These are phyloP conservation scores for Bolinopsis microptera DNA, from an alignment of 37 sponge, comb jelly and placozoan genomes.

Conservation along the genomic window DNA sequence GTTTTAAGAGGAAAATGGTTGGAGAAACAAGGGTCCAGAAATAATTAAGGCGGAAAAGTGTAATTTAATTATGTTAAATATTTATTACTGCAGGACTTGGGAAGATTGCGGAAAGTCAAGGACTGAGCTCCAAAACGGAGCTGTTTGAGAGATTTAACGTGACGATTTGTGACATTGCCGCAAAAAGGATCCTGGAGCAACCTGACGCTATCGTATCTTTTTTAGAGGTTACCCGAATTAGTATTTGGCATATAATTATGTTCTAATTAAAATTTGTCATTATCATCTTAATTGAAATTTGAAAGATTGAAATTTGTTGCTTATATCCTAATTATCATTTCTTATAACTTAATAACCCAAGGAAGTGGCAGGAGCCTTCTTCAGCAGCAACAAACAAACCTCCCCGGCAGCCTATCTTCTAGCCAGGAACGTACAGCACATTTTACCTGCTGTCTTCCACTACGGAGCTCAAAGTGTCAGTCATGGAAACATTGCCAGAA, in stretches of 20 bases:
- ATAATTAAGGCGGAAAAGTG: no score
- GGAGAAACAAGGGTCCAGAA: no score
- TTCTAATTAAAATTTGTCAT: no score
- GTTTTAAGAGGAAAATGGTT: no score
- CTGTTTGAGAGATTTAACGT: slow-evolving; percentile 36
- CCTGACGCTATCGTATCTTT: not conserved
- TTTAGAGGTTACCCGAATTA: not conserved
- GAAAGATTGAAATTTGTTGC: no score
- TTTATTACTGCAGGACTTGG: not conserved
- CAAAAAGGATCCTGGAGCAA: slow-evolving; percentile 6
- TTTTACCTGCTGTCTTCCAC: slow-evolving; percentile 12
- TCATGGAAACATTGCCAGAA: slow-evolving; percentile 19
- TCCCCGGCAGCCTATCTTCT: slow-evolving; percentile 13
- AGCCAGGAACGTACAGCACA: slow-evolving; percentile 36
- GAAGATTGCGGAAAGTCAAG: not conserved
- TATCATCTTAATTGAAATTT: no score
- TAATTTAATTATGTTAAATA: no score
- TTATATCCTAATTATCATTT: not conserved
- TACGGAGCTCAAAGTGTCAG: not conserved
- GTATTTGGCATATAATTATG: no score
- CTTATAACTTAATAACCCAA: not conserved
- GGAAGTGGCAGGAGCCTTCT: slow-evolving; percentile 49
- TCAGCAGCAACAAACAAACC: not conserved
- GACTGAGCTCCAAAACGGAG: not conserved
- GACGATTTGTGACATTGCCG: slow-evolving; percentile 18